Evolutionary conservation across 2,888 invertebrate species (phyloP).

Genomic region (Drepana falcataria): DNA sequence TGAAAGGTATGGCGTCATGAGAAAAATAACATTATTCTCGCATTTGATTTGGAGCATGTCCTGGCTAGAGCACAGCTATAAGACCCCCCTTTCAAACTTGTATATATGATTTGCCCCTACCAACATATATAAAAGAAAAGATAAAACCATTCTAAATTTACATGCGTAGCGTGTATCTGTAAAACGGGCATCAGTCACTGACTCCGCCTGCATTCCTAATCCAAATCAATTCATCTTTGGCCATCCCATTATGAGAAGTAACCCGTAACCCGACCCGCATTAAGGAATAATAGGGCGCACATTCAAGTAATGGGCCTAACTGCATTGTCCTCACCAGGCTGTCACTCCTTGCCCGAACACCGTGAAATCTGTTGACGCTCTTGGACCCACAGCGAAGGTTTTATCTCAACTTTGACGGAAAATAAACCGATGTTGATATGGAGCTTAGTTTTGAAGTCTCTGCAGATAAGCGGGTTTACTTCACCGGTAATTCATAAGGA

Average conservation of each 20-base stretch:
- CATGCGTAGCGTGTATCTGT: slow-evolving; percentile 6
- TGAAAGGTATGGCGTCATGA: no score
- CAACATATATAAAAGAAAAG: no score
- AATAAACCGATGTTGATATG: background rate
- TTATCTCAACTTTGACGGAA: slow-evolving; percentile 23
- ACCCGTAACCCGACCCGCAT: slow-evolving; percentile 61
- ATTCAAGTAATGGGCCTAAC: slow-evolving; percentile 36
- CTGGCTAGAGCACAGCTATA: no score
- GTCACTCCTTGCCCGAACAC: slow-evolving; percentile 50
- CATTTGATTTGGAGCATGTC: no score
- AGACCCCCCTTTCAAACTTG: no score
- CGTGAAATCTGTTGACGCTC: slow-evolving; percentile 48
- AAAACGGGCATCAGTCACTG: slow-evolving; percentile 21
- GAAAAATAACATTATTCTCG: no score
- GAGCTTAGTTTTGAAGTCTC: background rate
- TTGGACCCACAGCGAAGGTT: slow-evolving; percentile 50
- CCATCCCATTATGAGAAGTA: slow-evolving; percentile 45
- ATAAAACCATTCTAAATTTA: slow-evolving; percentile 13
- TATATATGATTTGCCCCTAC: no score
- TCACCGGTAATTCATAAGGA: background rate
- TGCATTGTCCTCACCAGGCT: slow-evolving; percentile 39
- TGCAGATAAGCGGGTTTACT: background rate
- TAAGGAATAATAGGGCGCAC: slow-evolving; percentile 56
- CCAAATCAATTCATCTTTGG: slow-evolving; percentile 56
- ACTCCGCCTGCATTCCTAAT: slow-evolving; percentile 35